Evolutionary conservation across 2,797 vertebrate genomes (phyloP).

Genomic region (Dipus sagitta): DNA sequence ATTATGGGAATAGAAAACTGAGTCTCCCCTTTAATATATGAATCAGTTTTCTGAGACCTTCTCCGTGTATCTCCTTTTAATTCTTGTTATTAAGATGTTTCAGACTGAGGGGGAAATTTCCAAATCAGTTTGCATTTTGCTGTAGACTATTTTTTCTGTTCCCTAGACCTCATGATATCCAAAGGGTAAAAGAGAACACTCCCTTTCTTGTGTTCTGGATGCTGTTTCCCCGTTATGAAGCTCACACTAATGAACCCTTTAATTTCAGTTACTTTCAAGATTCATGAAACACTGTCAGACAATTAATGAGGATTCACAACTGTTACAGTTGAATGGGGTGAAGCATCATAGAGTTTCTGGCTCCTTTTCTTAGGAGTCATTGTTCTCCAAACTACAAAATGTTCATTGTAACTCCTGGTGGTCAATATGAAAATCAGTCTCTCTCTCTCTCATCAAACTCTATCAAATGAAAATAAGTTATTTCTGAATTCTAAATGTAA

Average conservation of each 20-base stretch:
- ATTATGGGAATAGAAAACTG: not conserved
- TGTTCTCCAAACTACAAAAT: conserved; percentile 54
- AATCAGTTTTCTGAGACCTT: not conserved
- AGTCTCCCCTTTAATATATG: not conserved
- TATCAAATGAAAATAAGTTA: conserved; percentile 29
- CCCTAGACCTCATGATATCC: conserved; percentile 22
- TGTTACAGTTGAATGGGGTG: conserved; percentile 43
- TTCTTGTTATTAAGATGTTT: not conserved
- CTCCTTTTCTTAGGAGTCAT: conserved; percentile 64
- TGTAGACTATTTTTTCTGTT: conserved; percentile 52
- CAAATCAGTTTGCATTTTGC: conserved; percentile 19
- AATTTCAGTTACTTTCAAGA: conserved; percentile 67
- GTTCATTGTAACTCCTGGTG: conserved; percentile 62
- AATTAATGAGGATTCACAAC: conserved; percentile 71
- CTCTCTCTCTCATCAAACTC: not conserved
- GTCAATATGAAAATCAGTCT: conserved; percentile 43
- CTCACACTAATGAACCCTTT: conserved; percentile 45
- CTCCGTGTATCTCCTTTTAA: accelerated
- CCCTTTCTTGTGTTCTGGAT: conserved; percentile 58
- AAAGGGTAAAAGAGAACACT: conserved; percentile 25
- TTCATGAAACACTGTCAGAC: conserved; percentile 52
- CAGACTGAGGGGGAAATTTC: not conserved
- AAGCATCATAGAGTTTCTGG: conserved; percentile 48
- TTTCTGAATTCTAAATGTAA: conserved; percentile 46
- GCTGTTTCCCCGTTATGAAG: conserved; percentile 49